Evolutionary conservation across 2,113 vertebrate genomes (phyloP).

Genomic region (Odobenus rosmarus): DNA sequence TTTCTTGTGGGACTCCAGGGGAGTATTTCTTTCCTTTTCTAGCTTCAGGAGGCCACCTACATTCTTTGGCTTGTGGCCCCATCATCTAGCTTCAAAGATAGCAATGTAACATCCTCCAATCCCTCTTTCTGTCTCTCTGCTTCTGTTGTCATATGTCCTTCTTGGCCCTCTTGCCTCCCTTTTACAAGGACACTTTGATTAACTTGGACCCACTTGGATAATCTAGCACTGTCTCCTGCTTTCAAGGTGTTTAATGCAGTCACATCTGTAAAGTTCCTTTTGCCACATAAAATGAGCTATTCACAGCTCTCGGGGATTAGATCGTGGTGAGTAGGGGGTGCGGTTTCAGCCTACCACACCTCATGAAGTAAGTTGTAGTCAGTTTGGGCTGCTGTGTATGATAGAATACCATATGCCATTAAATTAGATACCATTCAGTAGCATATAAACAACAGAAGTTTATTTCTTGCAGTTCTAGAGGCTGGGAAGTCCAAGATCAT

Average conservation of each 20-base stretch:
- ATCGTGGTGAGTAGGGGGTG: neutral
- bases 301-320: neutral
- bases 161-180: neutral
- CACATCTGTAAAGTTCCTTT: neutral
- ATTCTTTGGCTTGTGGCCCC: neutral
- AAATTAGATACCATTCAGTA: neutral
- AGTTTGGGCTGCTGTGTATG: neutral
- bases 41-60: neutral
- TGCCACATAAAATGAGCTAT: neutral
- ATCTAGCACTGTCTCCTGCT: neutral
- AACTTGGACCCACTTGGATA: neutral
- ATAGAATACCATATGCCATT: neutral
- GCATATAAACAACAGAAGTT: neutral
- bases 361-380: neutral
- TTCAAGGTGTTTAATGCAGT: neutral
- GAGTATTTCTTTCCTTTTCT: conserved; percentile 24
- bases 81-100: neutral
- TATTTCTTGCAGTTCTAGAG: neutral
- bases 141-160: neutral
- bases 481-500: neutral
- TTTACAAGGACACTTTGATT: neutral
- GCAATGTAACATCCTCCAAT: neutral
- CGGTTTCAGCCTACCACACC: neutral
- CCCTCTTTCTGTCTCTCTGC: neutral
- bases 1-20: neutral